Evolutionary conservation across 2,888 invertebrate genomes (phyloP).

Genomic region (Mycalesis mineus): DNA sequence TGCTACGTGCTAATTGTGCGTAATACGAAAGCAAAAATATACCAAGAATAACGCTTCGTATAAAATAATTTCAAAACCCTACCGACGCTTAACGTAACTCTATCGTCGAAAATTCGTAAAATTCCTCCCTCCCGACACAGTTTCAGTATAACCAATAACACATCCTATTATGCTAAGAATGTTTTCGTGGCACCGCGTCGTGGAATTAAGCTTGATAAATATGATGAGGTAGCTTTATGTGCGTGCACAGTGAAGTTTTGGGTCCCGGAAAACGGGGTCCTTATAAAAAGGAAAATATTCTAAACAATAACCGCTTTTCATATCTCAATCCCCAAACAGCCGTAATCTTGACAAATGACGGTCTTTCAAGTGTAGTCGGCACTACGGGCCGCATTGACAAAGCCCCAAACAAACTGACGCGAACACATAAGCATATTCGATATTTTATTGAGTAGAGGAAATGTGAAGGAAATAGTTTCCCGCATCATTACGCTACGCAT

Average conservation of each 20-base stretch:
- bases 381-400: constrained; percentile 68
- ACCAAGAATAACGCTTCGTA: not conserved
- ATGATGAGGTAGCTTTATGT: constrained; percentile 31
- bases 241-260: constrained; percentile 35
- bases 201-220: constrained; percentile 30
- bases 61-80: not conserved
- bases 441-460: constrained; percentile 77
- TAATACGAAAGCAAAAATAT: not conserved
- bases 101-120: constrained; percentile 1
- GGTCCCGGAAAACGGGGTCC: constrained; percentile 35
- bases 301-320: constrained; percentile 74
- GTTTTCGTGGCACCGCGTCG: constrained; percentile 23
- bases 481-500: constrained; percentile 72
- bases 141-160: constrained; percentile 27
- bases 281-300: constrained; percentile 63
- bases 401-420: constrained; percentile 71
- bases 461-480: constrained; percentile 75
- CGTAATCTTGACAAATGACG: constrained; percentile 76
- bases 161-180: constrained; percentile 22
- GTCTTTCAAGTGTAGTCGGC: constrained; percentile 68
- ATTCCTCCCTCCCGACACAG: constrained; percentile 4
- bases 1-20: constrained; percentile 58
- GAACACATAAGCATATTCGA: constrained; percentile 73
- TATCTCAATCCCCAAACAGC: constrained; percentile 70
- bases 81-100: not conserved